Percentiles rank a stretch among this genome's conserved stretches.
Evolutionary conservation across 2,888 invertebrate genomes (phyloP).

Genomic region (Catotricha subobsoleta): DNA sequence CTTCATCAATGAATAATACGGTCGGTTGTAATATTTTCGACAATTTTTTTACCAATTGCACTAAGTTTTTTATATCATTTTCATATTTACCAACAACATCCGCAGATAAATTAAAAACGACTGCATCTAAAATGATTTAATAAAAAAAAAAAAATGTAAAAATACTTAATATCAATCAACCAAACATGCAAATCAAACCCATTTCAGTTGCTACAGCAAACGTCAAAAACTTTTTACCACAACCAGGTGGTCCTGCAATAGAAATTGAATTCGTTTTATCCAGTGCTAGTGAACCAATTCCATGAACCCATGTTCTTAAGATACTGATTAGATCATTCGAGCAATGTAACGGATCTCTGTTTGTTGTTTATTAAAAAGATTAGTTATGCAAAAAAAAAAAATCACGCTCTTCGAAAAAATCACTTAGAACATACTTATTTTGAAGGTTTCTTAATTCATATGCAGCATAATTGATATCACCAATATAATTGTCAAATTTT

Average conservation of each 20-base stretch:
- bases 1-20: constrained; percentile 37
- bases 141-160: constrained; percentile 1
- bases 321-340: constrained; percentile 37
- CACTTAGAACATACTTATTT: not conserved
- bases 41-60: constrained; percentile 43
- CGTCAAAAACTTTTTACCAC: constrained; percentile 49
- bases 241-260: constrained; percentile 44
- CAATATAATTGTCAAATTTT: constrained; percentile 40
- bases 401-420: not conserved
- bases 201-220: constrained; percentile 52
- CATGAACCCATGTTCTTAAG: constrained; percentile 31
- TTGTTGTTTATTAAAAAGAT: not conserved
- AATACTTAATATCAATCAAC: no score
- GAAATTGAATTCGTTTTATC: constrained; percentile 38
- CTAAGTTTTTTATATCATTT: constrained; percentile 40
- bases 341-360: constrained; percentile 27
- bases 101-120: constrained; percentile 44
- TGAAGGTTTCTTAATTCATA: constrained; percentile 24
- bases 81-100: constrained; percentile 40
- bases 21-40: constrained; percentile 40
- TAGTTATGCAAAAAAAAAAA: not conserved
- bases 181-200: no score
- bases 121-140: constrained; percentile 27
- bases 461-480: constrained; percentile 42
- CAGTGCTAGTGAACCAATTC: constrained; percentile 25